phyloP scores from a whole-genome alignment of 2,888 invertebrate genomes.

The Hydropsyche betteni region DNA sequence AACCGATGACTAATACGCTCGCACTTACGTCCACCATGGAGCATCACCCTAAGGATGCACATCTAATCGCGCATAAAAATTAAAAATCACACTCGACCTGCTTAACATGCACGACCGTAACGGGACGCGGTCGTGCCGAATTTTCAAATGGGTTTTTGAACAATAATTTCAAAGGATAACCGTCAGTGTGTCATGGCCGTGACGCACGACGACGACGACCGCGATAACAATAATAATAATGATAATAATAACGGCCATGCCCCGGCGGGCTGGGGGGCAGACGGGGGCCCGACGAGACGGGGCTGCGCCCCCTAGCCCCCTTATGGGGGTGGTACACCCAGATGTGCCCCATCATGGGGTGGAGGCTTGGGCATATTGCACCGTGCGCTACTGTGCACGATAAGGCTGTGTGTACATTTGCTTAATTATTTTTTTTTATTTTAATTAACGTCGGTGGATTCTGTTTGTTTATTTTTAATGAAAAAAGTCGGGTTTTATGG shows the following conservation, averaged over 20 bases:
- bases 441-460: too few species aligned
- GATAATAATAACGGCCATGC: conserved; percentile 14
- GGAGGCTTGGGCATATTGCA: conserved; percentile 13
- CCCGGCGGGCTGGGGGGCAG: background rate
- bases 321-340: background rate
- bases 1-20: too few species aligned
- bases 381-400: background rate
- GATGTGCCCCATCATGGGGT: background rate
- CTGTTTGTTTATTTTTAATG: too few species aligned
- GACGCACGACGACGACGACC: conserved; percentile 4
- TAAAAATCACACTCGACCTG: too few species aligned
- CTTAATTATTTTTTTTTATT: too few species aligned
- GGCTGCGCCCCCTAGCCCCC: background rate
- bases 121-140: too few species aligned
- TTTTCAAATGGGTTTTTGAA: too few species aligned
- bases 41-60: too few species aligned
- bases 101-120: too few species aligned
- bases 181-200: conserved; percentile 26
- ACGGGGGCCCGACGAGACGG: background rate
- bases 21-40: too few species aligned
- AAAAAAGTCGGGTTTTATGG: too few species aligned
- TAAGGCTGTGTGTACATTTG: background rate
- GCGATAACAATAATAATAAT: conserved; percentile 14
- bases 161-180: conserved; percentile 19
- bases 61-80: too few species aligned